Percentiles rank a stretch among this genome's conserved stretches.
phyloP scores from a whole-genome alignment of 2,888 invertebrate species.

The Nemotelus pantherinus region DNA sequence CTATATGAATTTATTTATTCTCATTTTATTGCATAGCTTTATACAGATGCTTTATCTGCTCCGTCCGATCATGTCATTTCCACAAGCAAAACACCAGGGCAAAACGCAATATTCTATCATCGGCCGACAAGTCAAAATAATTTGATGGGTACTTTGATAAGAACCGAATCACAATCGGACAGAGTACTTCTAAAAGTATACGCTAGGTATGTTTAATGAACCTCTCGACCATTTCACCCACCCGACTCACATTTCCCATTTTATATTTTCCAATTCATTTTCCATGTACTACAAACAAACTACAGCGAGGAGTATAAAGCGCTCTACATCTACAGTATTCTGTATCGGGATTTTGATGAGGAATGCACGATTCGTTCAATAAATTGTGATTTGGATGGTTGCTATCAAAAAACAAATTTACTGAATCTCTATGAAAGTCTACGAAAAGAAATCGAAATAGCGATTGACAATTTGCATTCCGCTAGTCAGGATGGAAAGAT shows the following conservation, averaged over 20 bases:
- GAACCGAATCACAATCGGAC: constrained; percentile 14
- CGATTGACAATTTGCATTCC: constrained; percentile 34
- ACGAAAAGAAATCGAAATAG: constrained; percentile 45
- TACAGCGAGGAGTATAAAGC: constrained; percentile 34
- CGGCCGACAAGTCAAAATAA: constrained; percentile 29
- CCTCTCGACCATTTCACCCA: background rate
- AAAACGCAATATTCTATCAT: constrained; percentile 35
- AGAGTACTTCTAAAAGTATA: constrained; percentile 45
- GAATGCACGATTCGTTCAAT: constrained; percentile 39
- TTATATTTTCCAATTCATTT: background rate
- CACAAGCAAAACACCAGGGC: background rate
- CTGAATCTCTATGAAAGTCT: constrained; percentile 42
- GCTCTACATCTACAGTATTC: constrained; percentile 10
- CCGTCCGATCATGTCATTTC: background rate
- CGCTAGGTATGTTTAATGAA: constrained; percentile 42
- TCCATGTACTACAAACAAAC: background rate
- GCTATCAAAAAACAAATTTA: constrained; percentile 35
- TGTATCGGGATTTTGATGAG: constrained; percentile 33
- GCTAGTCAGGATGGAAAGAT: constrained; percentile 16
- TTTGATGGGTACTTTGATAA: constrained; percentile 42
- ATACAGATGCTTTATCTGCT: background rate
- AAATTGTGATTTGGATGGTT: constrained; percentile 26
- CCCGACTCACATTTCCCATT: background rate
- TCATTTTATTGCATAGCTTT: background rate
- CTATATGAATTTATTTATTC: background rate